Base-by-base conservation (phyloP, 2,888 invertebrate genomes). In the Saturnia japonica region DNA sequence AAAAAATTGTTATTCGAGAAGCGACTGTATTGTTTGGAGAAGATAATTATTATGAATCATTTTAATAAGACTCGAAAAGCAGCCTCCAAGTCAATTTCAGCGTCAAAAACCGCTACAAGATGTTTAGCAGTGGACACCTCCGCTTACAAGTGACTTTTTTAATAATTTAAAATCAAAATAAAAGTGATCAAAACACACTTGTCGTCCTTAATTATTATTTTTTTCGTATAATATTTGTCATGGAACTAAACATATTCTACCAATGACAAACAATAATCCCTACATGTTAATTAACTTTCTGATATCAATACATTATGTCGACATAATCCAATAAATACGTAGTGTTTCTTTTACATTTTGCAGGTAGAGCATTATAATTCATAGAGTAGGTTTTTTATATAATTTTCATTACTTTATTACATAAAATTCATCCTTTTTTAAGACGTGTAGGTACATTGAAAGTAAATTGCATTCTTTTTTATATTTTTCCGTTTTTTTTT, bases 331-430 rank as follows among this genome's bases (percentile, higher is more conserved):
- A 34, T 47, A 57, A 71, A 54, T 64, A 40, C 34, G 34, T 62
- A 64, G 25, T 60, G 42, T 67, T 71, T 71, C 69, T 40, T 64
- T 72, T 71, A 8, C 19, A 68, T 71, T 71, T 74, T 34, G 51
- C 71, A 77, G 80, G 78, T 73, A 82, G 85, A 86, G 86, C 86
- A 51, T 83, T 82, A 82, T 76, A 85, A 83, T 76, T 74, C 76
- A 80, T 77, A 77, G 72, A 71, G 74, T 76, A 72, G 73, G 66
- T 75, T 75, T 73, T 54, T 40, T 64, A 6, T 11, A 25, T 8
- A 54, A 25, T 12, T 54, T 25, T 54, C 25, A 25, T 66, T 40
- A 45, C 22, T n/a, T 51, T 47, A 22, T 69, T n/a, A 40, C 25
- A 51, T 25, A 25, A 67, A 42, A 42, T 57, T n/a, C 16, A 54